Conservation (phyloP, 2,113 vertebrate species). For the Myxocyprinus asiaticus region DNA sequence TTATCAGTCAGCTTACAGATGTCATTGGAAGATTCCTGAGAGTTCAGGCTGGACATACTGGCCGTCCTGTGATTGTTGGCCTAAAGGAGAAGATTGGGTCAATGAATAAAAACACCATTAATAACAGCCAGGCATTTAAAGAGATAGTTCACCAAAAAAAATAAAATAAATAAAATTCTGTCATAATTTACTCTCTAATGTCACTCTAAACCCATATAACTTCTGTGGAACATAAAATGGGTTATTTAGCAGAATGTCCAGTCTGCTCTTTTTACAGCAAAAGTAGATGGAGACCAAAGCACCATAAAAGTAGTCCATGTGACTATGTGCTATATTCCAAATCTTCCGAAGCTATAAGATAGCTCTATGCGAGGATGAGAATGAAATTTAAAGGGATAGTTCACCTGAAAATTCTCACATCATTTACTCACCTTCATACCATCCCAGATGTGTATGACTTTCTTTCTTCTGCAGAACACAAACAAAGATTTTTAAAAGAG, state of each 20-base stretch:
- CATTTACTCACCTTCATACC: too few species aligned
- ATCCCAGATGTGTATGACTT: too few species aligned
- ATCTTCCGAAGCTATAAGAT: neutral
- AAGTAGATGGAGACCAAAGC: neutral
- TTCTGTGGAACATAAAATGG: neutral
- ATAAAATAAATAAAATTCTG: too few species aligned
- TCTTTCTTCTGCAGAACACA: too few species aligned
- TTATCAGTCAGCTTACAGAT: slow-evolving; percentile 96
- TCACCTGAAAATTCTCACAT: too few species aligned
- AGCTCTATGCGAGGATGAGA: too few species aligned
- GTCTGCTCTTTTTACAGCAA: neutral
- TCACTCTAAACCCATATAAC: too few species aligned
- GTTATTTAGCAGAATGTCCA: neutral
- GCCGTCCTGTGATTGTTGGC: slow-evolving; percentile 83
- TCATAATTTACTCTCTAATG: too few species aligned
- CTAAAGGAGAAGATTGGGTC: slow-evolving; percentile 63
- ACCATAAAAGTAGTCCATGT: too few species aligned
- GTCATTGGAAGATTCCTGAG: slow-evolving; percentile 96
- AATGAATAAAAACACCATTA: neutral
- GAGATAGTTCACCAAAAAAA: too few species aligned
- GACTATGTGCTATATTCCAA: neutral
- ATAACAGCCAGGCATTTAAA: neutral
- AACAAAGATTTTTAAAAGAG: too few species aligned
- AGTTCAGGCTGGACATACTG: slow-evolving; percentile 96
- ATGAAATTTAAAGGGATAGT: too few species aligned